Evolutionary conservation across 2,888 invertebrate species (phyloP).

Genomic region (Hydriomena furcata): DNA sequence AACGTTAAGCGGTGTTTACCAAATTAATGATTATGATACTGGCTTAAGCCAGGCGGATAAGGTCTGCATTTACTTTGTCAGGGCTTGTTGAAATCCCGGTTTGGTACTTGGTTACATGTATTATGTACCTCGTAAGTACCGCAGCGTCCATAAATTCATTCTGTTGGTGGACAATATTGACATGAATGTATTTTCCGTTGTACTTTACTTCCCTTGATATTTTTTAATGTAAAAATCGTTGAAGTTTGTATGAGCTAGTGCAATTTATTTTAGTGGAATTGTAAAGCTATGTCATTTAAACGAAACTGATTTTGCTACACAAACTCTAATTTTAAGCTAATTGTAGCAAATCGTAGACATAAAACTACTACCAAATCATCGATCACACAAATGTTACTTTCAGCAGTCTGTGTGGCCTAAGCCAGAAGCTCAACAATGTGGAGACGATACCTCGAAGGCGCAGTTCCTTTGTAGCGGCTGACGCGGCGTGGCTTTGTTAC

Average conservation of each 20-base stretch:
- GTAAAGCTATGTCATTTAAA: too few relatives aligned
- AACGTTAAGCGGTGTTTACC: slow-evolving; percentile 29
- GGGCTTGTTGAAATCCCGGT: slow-evolving; percentile 16
- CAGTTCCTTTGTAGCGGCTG: slow-evolving; percentile 48
- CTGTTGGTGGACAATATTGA: neutral
- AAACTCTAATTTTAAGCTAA: neutral
- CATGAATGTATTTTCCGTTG: neutral
- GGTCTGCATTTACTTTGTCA: slow-evolving; percentile 11
- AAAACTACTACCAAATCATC: slow-evolving; percentile 15
- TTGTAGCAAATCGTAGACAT: too few relatives aligned
- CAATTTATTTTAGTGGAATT: too few relatives aligned
- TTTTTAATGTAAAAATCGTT: neutral
- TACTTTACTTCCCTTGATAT: neutral
- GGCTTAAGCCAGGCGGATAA: slow-evolving; percentile 21
- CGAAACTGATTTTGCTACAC: too few relatives aligned
- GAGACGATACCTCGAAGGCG: slow-evolving; percentile 53
- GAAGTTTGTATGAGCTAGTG: too few relatives aligned
- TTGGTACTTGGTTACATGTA: neutral
- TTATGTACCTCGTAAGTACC: slow-evolving; percentile 1
- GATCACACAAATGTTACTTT: slow-evolving; percentile 27
- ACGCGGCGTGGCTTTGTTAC: slow-evolving; percentile 55
- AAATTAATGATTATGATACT: slow-evolving; percentile 34
- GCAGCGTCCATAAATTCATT: slow-evolving; percentile 1
- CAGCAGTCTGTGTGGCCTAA: slow-evolving; percentile 17
- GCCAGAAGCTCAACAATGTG: slow-evolving; percentile 30